These are phyloP conservation scores for Hirtodrosophila histrioides DNA, from an alignment of 2,888 invertebrate species.

Conservation along the genomic window DNA sequence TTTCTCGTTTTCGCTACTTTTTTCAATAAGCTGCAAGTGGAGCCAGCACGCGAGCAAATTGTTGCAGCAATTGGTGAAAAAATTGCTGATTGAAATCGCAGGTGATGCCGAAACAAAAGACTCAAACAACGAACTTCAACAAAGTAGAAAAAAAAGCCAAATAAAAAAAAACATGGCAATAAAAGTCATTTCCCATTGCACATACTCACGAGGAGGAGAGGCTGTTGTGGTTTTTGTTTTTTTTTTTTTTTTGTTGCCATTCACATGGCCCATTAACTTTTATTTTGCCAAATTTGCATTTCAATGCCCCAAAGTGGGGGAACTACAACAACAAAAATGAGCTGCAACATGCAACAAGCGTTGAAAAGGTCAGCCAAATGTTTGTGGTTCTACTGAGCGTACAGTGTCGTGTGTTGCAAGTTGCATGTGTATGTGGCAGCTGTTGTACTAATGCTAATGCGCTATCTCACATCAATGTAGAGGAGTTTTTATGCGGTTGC, in stretches of 20 bases:
- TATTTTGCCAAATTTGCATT: slow-evolving; percentile 79
- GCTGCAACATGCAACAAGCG: slow-evolving; percentile 56
- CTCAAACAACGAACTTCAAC: slow-evolving; percentile 56
- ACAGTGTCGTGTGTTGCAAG: slow-evolving; percentile 65
- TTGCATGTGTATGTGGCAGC: slow-evolving; percentile 52
- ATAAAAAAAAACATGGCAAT: slow-evolving; percentile 48
- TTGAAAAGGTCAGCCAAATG: slow-evolving; percentile 78
- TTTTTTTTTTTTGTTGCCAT: slow-evolving; percentile 60
- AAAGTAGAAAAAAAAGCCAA: slow-evolving; percentile 15
- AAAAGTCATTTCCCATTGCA: slow-evolving; percentile 72
- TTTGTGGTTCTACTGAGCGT: slow-evolving; percentile 70
- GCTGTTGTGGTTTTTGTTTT: slow-evolving; percentile 37
- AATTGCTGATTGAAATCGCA: slow-evolving; percentile 50
- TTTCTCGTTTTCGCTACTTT: slow-evolving; percentile 22
- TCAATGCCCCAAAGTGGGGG: slow-evolving; percentile 75
- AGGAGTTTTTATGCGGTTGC: slow-evolving; percentile 43
- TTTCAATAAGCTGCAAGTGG: slow-evolving; percentile 26
- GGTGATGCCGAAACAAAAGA: slow-evolving; percentile 57
- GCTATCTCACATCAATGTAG: slow-evolving; percentile 66
- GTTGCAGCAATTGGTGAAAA: slow-evolving; percentile 19
- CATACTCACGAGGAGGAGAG: slow-evolving; percentile 25
- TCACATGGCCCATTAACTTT: slow-evolving; percentile 80
- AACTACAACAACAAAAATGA: slow-evolving; percentile 36
- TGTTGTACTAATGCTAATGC: slow-evolving; percentile 40
- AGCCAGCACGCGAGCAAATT: slow-evolving; percentile 42